Conservation (phyloP, 2,797 vertebrate genomes). For the Hydrocynus forskahlii region DNA sequence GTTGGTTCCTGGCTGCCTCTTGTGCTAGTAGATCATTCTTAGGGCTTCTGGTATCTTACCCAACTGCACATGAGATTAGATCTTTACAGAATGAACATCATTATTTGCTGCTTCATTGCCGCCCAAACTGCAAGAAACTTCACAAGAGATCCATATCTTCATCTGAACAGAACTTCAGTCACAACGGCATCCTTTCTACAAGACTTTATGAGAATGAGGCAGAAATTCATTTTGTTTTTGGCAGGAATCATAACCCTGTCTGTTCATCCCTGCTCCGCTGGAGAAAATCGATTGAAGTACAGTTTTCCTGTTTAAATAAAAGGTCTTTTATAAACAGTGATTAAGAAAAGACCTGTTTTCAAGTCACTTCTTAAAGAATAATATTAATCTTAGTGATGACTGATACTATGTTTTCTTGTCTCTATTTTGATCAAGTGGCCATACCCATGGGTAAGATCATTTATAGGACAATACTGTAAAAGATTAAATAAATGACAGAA, state of each 20-base stretch:
- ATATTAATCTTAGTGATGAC: too few species aligned
- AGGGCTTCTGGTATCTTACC: neutral
- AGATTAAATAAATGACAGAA: too few species aligned
- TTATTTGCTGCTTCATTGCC: neutral
- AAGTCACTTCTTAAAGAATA: too few species aligned
- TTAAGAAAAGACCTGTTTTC: too few species aligned
- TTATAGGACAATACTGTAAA: too few species aligned
- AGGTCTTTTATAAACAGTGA: neutral
- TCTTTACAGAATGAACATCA: neutral
- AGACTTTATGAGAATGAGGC: neutral
- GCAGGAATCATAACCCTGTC: neutral
- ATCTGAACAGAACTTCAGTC: neutral
- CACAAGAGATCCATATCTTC: neutral
- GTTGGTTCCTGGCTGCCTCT: neutral
- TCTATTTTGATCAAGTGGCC: too few species aligned
- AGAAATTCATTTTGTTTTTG: neutral
- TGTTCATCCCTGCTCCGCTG: neutral
- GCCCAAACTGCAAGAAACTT: neutral
- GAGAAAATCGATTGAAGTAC: neutral
- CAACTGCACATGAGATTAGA: neutral
- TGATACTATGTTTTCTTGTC: too few species aligned
- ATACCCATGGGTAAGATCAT: too few species aligned
- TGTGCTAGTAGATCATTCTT: neutral
- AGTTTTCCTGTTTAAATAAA: neutral
- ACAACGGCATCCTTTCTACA: neutral